Percentiles rank a stretch among this genome's conserved stretches.
phyloP scores from a whole-genome alignment of 2,888 invertebrate genomes.

The Mactromeris polynyma region DNA sequence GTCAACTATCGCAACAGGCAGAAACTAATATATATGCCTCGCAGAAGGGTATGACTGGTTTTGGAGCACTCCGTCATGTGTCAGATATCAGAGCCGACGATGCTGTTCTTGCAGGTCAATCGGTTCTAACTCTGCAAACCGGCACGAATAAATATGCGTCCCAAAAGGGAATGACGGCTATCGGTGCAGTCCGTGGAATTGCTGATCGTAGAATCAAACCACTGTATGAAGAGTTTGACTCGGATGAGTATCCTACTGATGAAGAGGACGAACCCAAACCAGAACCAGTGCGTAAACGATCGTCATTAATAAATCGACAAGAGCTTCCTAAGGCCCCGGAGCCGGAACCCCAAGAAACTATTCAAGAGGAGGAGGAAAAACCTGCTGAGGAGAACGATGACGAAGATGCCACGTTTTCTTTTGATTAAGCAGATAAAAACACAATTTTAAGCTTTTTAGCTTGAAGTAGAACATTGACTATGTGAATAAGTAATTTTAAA shows the following conservation, averaged over 20 bases:
- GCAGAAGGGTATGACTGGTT: constrained; percentile 82
- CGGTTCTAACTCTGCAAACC: constrained; percentile 83
- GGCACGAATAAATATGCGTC: constrained; percentile 86
- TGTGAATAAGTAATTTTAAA: not conserved
- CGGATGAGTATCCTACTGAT: constrained; percentile 69
- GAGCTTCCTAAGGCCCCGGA: constrained; percentile 35
- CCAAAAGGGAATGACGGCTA: constrained; percentile 84
- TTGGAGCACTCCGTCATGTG: constrained; percentile 61
- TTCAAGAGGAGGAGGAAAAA: constrained; percentile 39
- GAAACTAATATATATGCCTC: constrained; percentile 86
- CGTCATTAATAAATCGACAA: constrained; percentile 26
- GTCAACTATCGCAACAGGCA: constrained; percentile 83
- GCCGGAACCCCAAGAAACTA: constrained; percentile 34
- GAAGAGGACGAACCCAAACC: constrained; percentile 66
- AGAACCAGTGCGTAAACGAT: constrained; percentile 55
- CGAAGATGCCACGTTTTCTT: not conserved
- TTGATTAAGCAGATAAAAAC: not conserved
- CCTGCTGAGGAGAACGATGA: constrained; percentile 31
- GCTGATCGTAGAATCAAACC: constrained; percentile 55
- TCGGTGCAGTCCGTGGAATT: constrained; percentile 75
- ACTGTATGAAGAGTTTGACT: constrained; percentile 62
- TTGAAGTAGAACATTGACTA: not conserved
- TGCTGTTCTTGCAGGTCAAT: constrained; percentile 72
- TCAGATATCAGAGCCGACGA: constrained; percentile 62
- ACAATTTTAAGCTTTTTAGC: not conserved